Percentiles rank a stretch among this genome's conserved stretches.
Evolutionary conservation across 2,797 vertebrate genomes (phyloP).

Genomic region (Halcyon leucocephala): DNA sequence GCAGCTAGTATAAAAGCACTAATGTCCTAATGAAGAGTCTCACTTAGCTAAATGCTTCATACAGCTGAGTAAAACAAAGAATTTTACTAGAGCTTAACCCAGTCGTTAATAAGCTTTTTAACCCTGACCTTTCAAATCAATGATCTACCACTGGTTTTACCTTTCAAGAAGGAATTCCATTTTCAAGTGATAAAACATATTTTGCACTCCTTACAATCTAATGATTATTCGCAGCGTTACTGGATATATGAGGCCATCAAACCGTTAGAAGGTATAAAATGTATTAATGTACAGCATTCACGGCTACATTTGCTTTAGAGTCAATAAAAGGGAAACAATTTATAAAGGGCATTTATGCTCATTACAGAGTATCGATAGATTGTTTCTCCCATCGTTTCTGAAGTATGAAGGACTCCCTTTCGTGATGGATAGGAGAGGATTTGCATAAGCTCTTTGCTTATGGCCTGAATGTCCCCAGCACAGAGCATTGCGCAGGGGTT

Average conservation of each 20-base stretch:
- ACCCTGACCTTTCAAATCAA: slow-evolving; percentile 79
- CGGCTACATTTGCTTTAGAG: slow-evolving; percentile 76
- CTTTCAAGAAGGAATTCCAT: slow-evolving; percentile 78
- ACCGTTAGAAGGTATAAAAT: slow-evolving; percentile 77
- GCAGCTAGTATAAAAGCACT: slow-evolving; percentile 53
- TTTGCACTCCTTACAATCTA: slow-evolving; percentile 76
- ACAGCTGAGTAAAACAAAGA: slow-evolving; percentile 73
- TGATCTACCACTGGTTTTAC: slow-evolving; percentile 77
- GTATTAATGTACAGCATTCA: slow-evolving; percentile 75
- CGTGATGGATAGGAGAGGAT: slow-evolving; percentile 44
- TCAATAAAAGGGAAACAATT: slow-evolving; percentile 81
- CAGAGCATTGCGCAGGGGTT: neutral
- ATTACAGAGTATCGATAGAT: slow-evolving; percentile 74
- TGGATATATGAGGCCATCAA: slow-evolving; percentile 75
- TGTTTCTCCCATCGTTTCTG: slow-evolving; percentile 67
- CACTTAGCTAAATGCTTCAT: slow-evolving; percentile 75
- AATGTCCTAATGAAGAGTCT: slow-evolving; percentile 61
- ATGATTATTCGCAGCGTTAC: slow-evolving; percentile 71
- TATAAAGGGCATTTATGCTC: slow-evolving; percentile 72
- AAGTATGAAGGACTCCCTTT: slow-evolving; percentile 68
- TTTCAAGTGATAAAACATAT: slow-evolving; percentile 77
- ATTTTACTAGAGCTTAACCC: slow-evolving; percentile 74
- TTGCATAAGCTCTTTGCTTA: slow-evolving; percentile 41
- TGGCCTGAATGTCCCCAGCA: neutral
- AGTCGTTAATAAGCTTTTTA: slow-evolving; percentile 79